Percentiles rank a stretch among this genome's conserved stretches.
phyloP scores from a whole-genome alignment of 2,888 invertebrate species.

The Sesamia inferens region DNA sequence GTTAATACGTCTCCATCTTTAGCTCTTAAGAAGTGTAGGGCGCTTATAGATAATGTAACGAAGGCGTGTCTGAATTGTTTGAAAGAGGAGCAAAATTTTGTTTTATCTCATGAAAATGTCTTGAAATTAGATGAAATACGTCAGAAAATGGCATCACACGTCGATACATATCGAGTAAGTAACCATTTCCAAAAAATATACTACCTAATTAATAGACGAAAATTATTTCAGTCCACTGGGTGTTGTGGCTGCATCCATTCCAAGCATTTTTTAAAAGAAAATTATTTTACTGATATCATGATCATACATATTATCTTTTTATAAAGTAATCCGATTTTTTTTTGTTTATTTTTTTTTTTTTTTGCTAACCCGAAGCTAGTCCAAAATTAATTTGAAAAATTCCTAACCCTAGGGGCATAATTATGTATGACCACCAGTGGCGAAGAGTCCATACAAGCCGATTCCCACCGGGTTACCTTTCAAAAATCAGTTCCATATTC shows the following conservation, averaged over 20 bases:
- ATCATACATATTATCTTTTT: too few species aligned
- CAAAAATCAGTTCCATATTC: too few species aligned
- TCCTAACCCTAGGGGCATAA: too few species aligned
- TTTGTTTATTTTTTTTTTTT: too few species aligned
- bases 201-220: neutral
- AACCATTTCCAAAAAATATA: neutral
- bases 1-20: conserved; percentile 77
- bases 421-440: too few species aligned
- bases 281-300: too few species aligned
- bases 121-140: conserved; percentile 70
- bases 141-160: conserved; percentile 68
- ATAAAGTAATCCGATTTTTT: too few species aligned
- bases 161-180: conserved; percentile 70
- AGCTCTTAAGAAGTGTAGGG: conserved; percentile 77
- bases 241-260: neutral
- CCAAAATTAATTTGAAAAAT: too few species aligned
- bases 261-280: neutral
- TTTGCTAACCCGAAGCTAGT: too few species aligned
- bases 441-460: too few species aligned
- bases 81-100: conserved; percentile 70
- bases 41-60: conserved; percentile 75
- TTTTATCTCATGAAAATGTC: conserved; percentile 67
- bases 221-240: neutral
- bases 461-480: too few species aligned
- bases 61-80: conserved; percentile 75